Evolutionary conservation across 2,113 vertebrate species (phyloP), one percentile per base, ranked within the genome.

Genomic region (Phyllopteryx taeniolatus): DNA sequence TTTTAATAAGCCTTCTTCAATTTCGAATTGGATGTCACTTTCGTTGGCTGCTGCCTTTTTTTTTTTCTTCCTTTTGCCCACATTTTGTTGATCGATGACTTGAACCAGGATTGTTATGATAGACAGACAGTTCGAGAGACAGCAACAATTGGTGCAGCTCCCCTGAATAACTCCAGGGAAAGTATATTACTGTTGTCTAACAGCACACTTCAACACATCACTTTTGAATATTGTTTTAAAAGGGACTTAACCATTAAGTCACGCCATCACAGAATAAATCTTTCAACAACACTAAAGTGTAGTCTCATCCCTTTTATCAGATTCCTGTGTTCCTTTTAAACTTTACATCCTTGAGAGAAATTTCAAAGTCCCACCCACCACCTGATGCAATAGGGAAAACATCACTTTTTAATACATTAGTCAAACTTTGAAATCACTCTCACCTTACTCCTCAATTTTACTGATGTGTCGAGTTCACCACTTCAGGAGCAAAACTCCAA

Each of bases 401-500:
- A 71, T 71, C 2, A 8, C 46, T 47, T 35, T 33, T 73, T 72
- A 64, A 69, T 67, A 35, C 73, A 70, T 81, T 65, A 56, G 68
- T 67, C n/a, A 5, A 57, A 71, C 82, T 83, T 88, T 85, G 82
- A 86, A 87, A 79, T 79, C 15, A 3, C 71, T 87, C 77, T n/a
- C 47, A 83, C 78, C 75, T 84, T 85, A 76, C 80, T 67, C 68
- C 70, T 74, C 39, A 80, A 73, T 64, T 49, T 56, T 66, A 44
- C 69, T 73, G 56, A 85, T 68, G 76, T 59, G 51, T 67, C 54
- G 11, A 73, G 61, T 70, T 74, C 35, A 77, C 72, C 68, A 65
- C 73, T 78, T 67, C 35, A 60, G 68, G 57, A 5, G 10, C 71
- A 76, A 84, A 64, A 77, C 77, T 80, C 68, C 4, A 56, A 75